Evolutionary conservation across 2,113 vertebrate species (phyloP), one percentile per base, ranked within the genome.

Genomic region (Thalassarche chlororhynchos): DNA sequence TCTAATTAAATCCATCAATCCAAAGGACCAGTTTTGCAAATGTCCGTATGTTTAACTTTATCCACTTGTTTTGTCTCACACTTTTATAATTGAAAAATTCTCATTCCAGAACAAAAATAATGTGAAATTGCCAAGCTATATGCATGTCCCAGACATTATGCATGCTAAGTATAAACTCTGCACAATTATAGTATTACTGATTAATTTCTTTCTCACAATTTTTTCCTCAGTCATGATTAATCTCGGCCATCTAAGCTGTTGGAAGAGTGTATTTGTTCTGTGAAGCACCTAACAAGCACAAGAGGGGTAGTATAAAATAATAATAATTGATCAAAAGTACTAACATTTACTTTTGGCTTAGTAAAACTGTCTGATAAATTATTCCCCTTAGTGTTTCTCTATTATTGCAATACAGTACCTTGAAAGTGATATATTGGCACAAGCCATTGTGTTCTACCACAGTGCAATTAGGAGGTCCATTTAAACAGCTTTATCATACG

Each of bases 401-500:
- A 36, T 97, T 98, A 96, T 87, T 94, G 90, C 89, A 97, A 70
- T 95, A 94, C 38, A 55, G 75, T 88, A 94, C 93, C 93, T 95
- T 97, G 86, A 90, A 96, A 97, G 62, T 36, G 87, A 97, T 97
- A 89, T 97, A 90, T 69, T 97, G 95, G 95, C 97, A 97, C 86
- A 95, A 97, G 93, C 51, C 89, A 96, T 96, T 93, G 95, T 87
- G 95, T 97, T 96, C 66, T 96, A 93, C 80, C 95, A 95, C 96
- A 95, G 79, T 89, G 97, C 97, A 98, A 97, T 98, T 98, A 98
- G 97, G 92, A 96, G 84, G 80, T 96, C 80, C 89, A 94, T 96
- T 98, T 97, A 98, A 98, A 98, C 71, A 94, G 93, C 93, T 98
- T 97, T 98, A 98, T 98, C 97, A 98, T 97, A 96, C 2, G 62